Evolutionary conservation across 2,797 vertebrate species (phyloP), one percentile per base, ranked within the genome.

Genomic region (Philypnodon macrostomus): DNA sequence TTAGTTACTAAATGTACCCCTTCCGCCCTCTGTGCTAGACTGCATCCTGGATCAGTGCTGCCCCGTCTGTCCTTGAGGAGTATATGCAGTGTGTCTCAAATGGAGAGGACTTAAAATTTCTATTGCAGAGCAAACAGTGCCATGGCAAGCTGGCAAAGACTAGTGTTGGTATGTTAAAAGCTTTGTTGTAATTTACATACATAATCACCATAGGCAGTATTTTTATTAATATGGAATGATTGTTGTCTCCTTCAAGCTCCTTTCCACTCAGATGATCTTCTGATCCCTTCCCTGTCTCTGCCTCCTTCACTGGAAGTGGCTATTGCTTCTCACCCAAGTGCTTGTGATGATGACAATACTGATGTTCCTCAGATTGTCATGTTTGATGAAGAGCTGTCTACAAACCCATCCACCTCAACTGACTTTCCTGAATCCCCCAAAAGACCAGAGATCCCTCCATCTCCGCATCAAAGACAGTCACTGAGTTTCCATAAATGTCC

Each of bases 1-100:
- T n/a, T 2, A 11, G 7, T 27, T 15, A 5, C 8, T 23, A 23
- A 19, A 7, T 13, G 23, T 40, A 27, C 10, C 12, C 26, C 12
- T 30, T n/a, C 8, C 11, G 4, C 27, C 9, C 6, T 16, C 24
- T 44, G 26, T 27, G 17, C 12, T 7, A 89, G 87, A 87, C 87
- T 5, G 87, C 87, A 0, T 84, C 82, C 12, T 89, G 85, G 87
- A 79, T 89, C 56, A 84, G 85, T 38, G 77, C 81, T 9, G 76
- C 80, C 42, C 85, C 87, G 10, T 80, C 87, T 17, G 85, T 86
- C 4, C 35, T 89, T 0, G 87, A 89, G 57, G 87, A 89, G 29
- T 89, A 87, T 61, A 85, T 89, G 83, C 87, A 89, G 66, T 87
- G 85, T 51, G 85, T 87, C 14, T 84, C 87, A 31, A 83, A 84